phyloP scores from a whole-genome alignment of 2,113 vertebrate species.

The Corydoras maculifer region DNA sequence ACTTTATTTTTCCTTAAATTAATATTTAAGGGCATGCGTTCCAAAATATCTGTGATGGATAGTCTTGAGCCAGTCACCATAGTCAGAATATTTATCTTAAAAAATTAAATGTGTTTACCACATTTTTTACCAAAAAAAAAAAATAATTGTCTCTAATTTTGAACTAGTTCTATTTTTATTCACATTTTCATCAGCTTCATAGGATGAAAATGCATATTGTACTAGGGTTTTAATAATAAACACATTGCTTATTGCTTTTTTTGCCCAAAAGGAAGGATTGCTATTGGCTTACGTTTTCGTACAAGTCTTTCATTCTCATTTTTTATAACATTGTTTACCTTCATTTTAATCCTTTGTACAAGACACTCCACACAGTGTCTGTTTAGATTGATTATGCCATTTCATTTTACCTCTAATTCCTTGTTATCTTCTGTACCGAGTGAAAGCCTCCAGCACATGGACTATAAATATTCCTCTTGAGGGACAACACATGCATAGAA shows the following conservation, averaged over 20 bases:
- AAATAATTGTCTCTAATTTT: too few species aligned
- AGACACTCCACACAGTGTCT: not conserved
- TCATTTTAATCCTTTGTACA: not conserved
- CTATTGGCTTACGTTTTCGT: not conserved
- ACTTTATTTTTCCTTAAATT: too few species aligned
- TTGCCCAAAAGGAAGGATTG: not conserved
- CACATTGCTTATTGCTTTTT: not conserved
- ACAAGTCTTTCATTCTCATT: not conserved
- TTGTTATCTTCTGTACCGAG: slow-evolving; percentile 20
- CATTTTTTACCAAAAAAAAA: too few species aligned
- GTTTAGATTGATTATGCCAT: slow-evolving; percentile 15
- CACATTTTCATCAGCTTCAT: not conserved
- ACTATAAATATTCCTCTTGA: slow-evolving; percentile 2
- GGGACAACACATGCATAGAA: slow-evolving; percentile 6
- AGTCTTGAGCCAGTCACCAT: too few species aligned
- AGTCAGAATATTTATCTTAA: too few species aligned
- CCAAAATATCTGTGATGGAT: too few species aligned
- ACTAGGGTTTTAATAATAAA: not conserved
- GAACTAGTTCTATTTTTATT: too few species aligned
- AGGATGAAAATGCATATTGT: not conserved
- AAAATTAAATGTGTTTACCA: too few species aligned
- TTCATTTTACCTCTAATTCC: slow-evolving; percentile 2
- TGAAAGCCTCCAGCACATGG: slow-evolving; percentile 1
- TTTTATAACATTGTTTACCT: slow-evolving; percentile 6
- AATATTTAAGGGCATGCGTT: too few species aligned